Conservation (phyloP, 2,888 invertebrate genomes). For the Adineta ricciae region DNA sequence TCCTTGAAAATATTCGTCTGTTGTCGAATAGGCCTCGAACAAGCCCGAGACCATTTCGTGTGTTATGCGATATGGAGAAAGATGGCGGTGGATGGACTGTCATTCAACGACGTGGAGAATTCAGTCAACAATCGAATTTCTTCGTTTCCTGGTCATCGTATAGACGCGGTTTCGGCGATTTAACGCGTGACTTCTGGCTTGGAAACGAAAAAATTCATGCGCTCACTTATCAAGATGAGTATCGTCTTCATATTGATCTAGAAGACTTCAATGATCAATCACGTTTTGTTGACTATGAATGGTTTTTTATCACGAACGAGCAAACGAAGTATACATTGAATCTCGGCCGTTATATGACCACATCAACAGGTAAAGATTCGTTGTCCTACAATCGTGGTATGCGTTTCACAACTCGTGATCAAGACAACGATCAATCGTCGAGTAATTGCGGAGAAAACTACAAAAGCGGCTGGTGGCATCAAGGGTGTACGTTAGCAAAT, state of each 20-base stretch:
- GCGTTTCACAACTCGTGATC: slow-evolving; percentile 80
- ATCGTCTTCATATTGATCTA: slow-evolving; percentile 67
- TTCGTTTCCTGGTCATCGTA: slow-evolving; percentile 69
- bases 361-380: slow-evolving; percentile 66
- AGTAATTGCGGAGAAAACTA: slow-evolving; percentile 22
- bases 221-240: slow-evolving; percentile 56
- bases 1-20: neutral
- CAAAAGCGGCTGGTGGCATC: slow-evolving; percentile 44
- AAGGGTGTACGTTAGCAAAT: slow-evolving; percentile 46
- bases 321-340: slow-evolving; percentile 65
- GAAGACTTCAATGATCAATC: slow-evolving; percentile 70
- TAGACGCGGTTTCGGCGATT: slow-evolving; percentile 67
- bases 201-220: slow-evolving; percentile 74
- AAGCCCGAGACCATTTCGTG: slow-evolving; percentile 10
- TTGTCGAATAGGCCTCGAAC: neutral
- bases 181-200: slow-evolving; percentile 71
- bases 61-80: slow-evolving; percentile 26
- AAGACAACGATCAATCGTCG: slow-evolving; percentile 62
- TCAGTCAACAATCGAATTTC: slow-evolving; percentile 65
- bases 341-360: slow-evolving; percentile 61
- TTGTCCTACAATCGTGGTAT: slow-evolving; percentile 62
- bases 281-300: slow-evolving; percentile 70
- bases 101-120: slow-evolving; percentile 70
- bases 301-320: slow-evolving; percentile 62
- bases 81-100: slow-evolving; percentile 59